phyloP scores from a whole-genome alignment of 2,797 vertebrate genomes.

The Prionace glauca region DNA sequence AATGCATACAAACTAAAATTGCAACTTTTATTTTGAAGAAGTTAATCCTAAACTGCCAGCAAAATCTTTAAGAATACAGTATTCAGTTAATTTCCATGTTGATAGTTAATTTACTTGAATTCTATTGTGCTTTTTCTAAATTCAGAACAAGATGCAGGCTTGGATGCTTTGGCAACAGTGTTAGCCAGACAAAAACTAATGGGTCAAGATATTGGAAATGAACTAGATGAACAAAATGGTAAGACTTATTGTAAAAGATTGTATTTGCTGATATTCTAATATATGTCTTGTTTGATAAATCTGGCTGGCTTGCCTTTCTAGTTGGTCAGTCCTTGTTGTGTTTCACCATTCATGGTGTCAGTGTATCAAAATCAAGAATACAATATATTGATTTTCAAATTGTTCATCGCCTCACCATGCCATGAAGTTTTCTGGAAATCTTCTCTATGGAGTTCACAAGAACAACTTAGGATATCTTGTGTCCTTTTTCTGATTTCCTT shows the following conservation, averaged over 20 bases:
- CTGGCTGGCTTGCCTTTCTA: not conserved
- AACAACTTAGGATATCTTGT: not conserved
- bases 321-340: not conserved
- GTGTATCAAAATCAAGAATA: not conserved
- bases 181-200: slow-evolving; percentile 88
- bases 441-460: not conserved
- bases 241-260: slow-evolving; percentile 46
- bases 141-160: slow-evolving; percentile 85
- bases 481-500: not conserved
- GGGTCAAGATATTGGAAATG: slow-evolving; percentile 93
- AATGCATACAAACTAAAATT: not conserved
- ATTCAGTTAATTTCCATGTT: not conserved
- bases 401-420: not conserved
- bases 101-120: slow-evolving; percentile 10
- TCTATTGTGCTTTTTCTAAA: slow-evolving; percentile 37
- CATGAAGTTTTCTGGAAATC: not conserved
- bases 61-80: no score
- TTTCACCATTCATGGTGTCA: not conserved
- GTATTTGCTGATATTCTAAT: not conserved
- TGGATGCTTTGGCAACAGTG: slow-evolving; percentile 84
- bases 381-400: not conserved
- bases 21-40: not conserved
- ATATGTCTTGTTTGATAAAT: not conserved
- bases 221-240: slow-evolving; percentile 95
- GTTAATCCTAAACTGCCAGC: no score